Evolutionary conservation across 2,888 invertebrate genomes (phyloP), one percentile per base, ranked within the genome.

Genomic region (Eupithecia tripunctaria): DNA sequence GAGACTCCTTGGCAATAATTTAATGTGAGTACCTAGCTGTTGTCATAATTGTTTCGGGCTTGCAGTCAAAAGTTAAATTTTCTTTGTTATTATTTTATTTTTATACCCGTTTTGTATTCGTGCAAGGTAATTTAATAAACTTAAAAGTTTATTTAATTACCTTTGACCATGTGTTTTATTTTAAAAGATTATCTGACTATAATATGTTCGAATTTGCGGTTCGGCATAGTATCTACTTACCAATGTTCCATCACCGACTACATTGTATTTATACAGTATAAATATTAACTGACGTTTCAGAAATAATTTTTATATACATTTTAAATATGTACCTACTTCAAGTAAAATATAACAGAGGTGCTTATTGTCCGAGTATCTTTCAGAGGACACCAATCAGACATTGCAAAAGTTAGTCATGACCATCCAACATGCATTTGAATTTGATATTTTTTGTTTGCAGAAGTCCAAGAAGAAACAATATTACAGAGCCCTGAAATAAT

Each of bases 21-120:
- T 80, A 82, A 71, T 81, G 86, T 86, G 76, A 85, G 86, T 84
- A 69, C 47, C 27, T 66, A 25, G 25, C 67, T 67, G 68, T 70
- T 68, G 0, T 27, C 7, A 14, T 59, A 68, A 32, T 68, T 60
- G 18, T 21, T 47, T 7, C 36, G 27, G 10, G 27, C 25, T 25
- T 25, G 12, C 5, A 51, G 4, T 21, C 21, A 4, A 21, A 21
- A 21, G 21, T 4, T 21, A 21, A 51, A 8, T 56, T 25, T 14
- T 56, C n/a, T 56, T 56, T 56, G 12, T 56, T 25, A 25, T 14
- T 5, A 51, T 25, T n/a, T 25, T 14, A 14, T 12, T 51, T 21
- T 51, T 51, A 3, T 21, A 32, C n/a, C n/a, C n/a, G n/a, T n/a
- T n/a, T n/a, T n/a, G n/a, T 32, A 3, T 32, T 6, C 32, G 32